Base-by-base conservation (phyloP, 2,113 vertebrate genomes). In the Halcyon malimbica region DNA sequence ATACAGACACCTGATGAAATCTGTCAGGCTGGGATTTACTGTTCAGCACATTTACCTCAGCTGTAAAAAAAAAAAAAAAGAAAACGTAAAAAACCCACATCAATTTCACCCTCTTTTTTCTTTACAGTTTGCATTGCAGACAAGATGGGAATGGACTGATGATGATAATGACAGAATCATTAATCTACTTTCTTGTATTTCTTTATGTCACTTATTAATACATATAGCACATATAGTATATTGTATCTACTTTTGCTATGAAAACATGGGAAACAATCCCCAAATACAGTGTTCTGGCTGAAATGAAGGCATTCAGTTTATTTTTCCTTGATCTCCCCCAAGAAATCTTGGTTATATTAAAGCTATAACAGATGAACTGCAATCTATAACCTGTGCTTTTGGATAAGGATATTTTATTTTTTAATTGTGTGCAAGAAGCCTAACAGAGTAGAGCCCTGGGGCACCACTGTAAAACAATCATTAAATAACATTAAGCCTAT, bases 21-120 rank as follows among this genome's bases (percentile, higher is more conserved):
- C 89, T 96, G 92, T 94, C 93, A 94, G 81, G 84, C 69, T 90
- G 77, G 70, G 93, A 95, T 97, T 96, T 97, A 94, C 41, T 75
- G 73, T 89, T 95, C 93, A 87, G 41, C 79, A 90, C 68, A 77
- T 80, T 89, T 95, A 78, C 69, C 56, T 89, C 63, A 90, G 39
- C 87, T 63, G 11, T 63, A 26, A 39, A 63, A 41, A 29, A 29
- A 26, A 41, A 28, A 16, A 16, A 46, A 46, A 19, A 14, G 13
- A 5, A 6, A 42, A 46, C 20, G 44, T 19, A 46, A 53, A 69
- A 48, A 13, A 11, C 2, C 1, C 9, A 4, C 51, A n/a, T 56
- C 24, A 59, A 51, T 63, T 39, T 86, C 37, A 29, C 10, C 13
- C 79, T 19, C 12, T 79, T 19, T 82, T 89, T 78, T 68, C 39